Conservation (phyloP, 2,888 invertebrate genomes). For the Melanostoma mellinum region DNA sequence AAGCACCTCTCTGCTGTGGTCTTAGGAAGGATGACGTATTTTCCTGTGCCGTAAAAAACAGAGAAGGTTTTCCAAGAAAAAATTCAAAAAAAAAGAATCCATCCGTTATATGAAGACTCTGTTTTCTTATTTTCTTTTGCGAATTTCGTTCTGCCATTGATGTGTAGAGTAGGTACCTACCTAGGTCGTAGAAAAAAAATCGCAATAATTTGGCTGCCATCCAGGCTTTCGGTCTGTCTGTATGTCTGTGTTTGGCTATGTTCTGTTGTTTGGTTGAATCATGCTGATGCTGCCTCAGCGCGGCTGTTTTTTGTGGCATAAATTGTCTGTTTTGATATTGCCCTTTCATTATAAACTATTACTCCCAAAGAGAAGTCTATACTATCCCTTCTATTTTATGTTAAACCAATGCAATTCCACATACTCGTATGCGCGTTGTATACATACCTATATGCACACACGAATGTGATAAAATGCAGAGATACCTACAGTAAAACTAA, state of each 20-base stretch:
- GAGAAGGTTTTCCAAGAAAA: too few relatives aligned
- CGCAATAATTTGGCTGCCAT: conserved; percentile 59
- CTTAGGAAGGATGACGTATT: too few relatives aligned
- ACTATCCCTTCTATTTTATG: background rate
- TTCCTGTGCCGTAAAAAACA: too few relatives aligned
- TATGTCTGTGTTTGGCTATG: conserved; percentile 18
- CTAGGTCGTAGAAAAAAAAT: conserved; percentile 39
- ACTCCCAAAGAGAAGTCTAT: conserved; percentile 24
- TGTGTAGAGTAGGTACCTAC: conserved; percentile 5
- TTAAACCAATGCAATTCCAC: conserved; percentile 29
- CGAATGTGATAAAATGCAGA: conserved; percentile 41
- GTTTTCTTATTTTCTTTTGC: conserved; percentile 15
- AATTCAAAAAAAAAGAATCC: background rate
- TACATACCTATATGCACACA: too few relatives aligned
- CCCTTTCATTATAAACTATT: conserved; percentile 57
- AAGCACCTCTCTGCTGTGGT: too few relatives aligned
- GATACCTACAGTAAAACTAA: too few relatives aligned
- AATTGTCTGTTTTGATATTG: conserved; percentile 50
- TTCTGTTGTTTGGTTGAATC: conserved; percentile 29
- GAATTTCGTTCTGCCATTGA: conserved; percentile 37
- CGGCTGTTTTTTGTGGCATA: conserved; percentile 23
- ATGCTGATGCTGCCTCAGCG: conserved; percentile 2
- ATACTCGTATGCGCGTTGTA: conserved; percentile 20
- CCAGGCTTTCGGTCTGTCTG: conserved; percentile 56
- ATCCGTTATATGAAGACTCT: conserved; percentile 13